These are phyloP conservation scores for Baryphthengus martii DNA, from an alignment of 2,113 vertebrate genomes.

Conservation along the genomic window DNA sequence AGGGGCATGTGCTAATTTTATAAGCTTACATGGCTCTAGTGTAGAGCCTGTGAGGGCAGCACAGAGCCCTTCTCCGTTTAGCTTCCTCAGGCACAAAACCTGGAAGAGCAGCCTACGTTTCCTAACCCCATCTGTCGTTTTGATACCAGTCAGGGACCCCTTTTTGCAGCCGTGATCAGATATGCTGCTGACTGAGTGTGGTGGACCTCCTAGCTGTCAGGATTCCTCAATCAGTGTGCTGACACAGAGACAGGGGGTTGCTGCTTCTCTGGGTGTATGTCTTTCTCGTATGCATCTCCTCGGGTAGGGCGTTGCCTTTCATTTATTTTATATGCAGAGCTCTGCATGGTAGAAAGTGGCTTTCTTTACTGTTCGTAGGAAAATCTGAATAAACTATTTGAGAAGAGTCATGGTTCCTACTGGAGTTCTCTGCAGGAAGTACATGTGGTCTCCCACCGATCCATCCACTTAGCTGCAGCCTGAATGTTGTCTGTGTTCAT, in stretches of 20 bases:
- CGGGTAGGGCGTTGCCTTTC: not conserved
- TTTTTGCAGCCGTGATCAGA: not conserved
- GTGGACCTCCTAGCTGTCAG: not conserved
- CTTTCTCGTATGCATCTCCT: not conserved
- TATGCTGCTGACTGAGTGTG: not conserved
- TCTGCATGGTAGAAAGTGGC: not conserved
- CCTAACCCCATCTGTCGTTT: not conserved
- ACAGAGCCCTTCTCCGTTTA: not conserved
- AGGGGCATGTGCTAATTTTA: constrained; percentile 6
- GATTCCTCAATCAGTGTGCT: not conserved
- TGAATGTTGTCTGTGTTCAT: not conserved
- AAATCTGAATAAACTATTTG: not conserved
- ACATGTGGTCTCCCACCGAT: not conserved
- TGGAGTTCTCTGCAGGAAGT: not conserved
- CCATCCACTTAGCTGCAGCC: not conserved
- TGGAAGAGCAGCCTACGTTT: not conserved
- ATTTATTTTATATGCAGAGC: not conserved
- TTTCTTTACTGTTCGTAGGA: not conserved
- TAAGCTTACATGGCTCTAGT: not conserved
- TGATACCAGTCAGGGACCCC: not conserved
- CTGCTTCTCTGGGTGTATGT: not conserved
- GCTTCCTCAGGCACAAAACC: not conserved
- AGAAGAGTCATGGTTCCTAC: not conserved
- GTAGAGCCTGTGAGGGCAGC: not conserved
- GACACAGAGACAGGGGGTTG: not conserved